These are phyloP conservation scores for Philaenus spumarius DNA, from an alignment of 1,140 invertebrate species.

Conservation along the genomic window DNA sequence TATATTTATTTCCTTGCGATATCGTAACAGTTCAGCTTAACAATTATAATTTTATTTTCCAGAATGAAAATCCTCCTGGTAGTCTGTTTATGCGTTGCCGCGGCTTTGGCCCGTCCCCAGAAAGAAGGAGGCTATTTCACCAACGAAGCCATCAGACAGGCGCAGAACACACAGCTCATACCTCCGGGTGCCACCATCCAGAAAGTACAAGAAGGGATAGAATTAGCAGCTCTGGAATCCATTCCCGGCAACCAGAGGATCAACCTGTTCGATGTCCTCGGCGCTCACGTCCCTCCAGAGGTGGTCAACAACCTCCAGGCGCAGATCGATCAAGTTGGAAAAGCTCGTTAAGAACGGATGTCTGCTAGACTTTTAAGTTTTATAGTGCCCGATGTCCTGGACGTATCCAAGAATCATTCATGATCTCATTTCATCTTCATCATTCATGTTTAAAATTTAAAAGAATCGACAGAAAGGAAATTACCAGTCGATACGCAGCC, in stretches of 20 bases:
- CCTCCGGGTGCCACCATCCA: slow-evolving; percentile 79
- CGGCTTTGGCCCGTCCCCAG: slow-evolving; percentile 53
- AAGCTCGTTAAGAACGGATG: slow-evolving; percentile 21
- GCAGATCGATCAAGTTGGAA: slow-evolving; percentile 74
- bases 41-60: too few species aligned
- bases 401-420: too few species aligned
- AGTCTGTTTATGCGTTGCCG: slow-evolving; percentile 26
- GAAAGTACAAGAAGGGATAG: slow-evolving; percentile 73
- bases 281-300: slow-evolving; percentile 72
- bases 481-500: too few species aligned
- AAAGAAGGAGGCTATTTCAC: slow-evolving; percentile 72
- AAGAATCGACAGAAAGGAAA: too few species aligned
- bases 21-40: too few species aligned
- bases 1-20: too few species aligned
- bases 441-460: too few species aligned
- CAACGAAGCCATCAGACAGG: slow-evolving; percentile 77
- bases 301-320: slow-evolving; percentile 78
- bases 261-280: slow-evolving; percentile 71
- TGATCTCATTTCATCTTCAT: too few species aligned
- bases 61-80: too few species aligned
- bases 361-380: too few species aligned
- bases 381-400: too few species aligned
- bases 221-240: slow-evolving; percentile 71
- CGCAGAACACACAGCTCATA: slow-evolving; percentile 72
- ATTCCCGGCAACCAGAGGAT: slow-evolving; percentile 76